These are phyloP conservation scores for Morus bassanus DNA, from an alignment of 2,797 vertebrate species.

Conservation along the genomic window DNA sequence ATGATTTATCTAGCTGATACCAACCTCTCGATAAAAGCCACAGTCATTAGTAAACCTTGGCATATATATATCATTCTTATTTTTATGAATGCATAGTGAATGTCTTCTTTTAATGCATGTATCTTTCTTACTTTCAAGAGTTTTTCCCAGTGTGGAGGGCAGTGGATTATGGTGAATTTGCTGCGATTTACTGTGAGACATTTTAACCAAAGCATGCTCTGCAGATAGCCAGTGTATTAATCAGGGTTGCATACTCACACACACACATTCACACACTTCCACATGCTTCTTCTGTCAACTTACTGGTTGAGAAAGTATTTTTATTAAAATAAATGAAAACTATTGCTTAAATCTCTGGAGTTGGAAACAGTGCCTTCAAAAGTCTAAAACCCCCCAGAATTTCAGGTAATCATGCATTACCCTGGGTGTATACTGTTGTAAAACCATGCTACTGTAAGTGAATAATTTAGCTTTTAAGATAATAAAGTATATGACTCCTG, in stretches of 20 bases:
- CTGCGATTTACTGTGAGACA: neutral
- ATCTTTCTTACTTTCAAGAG: neutral
- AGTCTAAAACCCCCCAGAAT: neutral
- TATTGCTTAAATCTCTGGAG: neutral
- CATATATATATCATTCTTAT: neutral
- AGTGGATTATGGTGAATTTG: neutral
- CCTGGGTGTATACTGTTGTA: neutral
- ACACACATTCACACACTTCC: neutral
- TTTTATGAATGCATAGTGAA: neutral
- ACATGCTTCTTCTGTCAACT: neutral
- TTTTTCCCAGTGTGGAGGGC: neutral
- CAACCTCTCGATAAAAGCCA: constrained; percentile 31
- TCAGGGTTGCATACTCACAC: neutral
- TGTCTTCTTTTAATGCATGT: neutral
- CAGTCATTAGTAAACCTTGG: constrained; percentile 17
- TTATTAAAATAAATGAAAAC: neutral
- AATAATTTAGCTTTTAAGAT: neutral
- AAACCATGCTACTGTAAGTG: neutral
- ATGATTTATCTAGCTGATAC: constrained; percentile 61
- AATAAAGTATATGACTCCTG: neutral
- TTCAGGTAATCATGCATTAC: neutral
- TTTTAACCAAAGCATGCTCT: neutral
- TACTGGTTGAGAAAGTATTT: neutral
- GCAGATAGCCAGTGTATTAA: neutral
- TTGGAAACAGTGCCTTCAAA: neutral